phyloP scores from a whole-genome alignment of 2,888 invertebrate species.

The Mythimna vitellina region DNA sequence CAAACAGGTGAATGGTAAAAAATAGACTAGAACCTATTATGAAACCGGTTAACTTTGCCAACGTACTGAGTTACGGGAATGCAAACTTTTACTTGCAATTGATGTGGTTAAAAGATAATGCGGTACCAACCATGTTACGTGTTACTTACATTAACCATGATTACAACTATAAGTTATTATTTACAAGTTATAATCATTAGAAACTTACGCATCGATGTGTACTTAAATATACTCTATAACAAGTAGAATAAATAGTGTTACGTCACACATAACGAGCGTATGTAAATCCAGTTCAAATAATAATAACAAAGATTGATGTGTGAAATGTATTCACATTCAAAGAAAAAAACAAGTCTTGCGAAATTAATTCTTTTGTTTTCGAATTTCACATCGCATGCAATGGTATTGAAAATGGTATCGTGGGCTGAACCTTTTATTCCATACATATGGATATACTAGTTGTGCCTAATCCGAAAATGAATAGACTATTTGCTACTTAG shows the following conservation, averaged over 20 bases:
- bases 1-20: slow-evolving; percentile 88
- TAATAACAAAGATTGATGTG: slow-evolving; percentile 67
- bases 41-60: slow-evolving; percentile 81
- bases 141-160: slow-evolving; percentile 67
- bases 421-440: slow-evolving; percentile 21
- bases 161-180: slow-evolving; percentile 49
- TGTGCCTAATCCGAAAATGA: slow-evolving; percentile 22
- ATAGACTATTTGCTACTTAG: slow-evolving; percentile 21
- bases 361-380: slow-evolving; percentile 74
- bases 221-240: slow-evolving; percentile 21
- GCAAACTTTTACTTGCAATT: slow-evolving; percentile 87
- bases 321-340: slow-evolving; percentile 63
- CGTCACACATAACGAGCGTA: slow-evolving; percentile 32
- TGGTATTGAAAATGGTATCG: slow-evolving; percentile 50
- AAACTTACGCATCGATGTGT: slow-evolving; percentile 38
- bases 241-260: slow-evolving; percentile 23
- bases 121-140: slow-evolving; percentile 72
- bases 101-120: slow-evolving; percentile 81
- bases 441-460: background rate
- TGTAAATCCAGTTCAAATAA: slow-evolving; percentile 40
- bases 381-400: slow-evolving; percentile 72
- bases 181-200: slow-evolving; percentile 34
- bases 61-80: slow-evolving; percentile 74
- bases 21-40: slow-evolving; percentile 83
- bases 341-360: slow-evolving; percentile 62